These are phyloP conservation scores for Drosophila nigrodunni DNA, from an alignment of 1,140 invertebrate genomes.

Conservation along the genomic window DNA sequence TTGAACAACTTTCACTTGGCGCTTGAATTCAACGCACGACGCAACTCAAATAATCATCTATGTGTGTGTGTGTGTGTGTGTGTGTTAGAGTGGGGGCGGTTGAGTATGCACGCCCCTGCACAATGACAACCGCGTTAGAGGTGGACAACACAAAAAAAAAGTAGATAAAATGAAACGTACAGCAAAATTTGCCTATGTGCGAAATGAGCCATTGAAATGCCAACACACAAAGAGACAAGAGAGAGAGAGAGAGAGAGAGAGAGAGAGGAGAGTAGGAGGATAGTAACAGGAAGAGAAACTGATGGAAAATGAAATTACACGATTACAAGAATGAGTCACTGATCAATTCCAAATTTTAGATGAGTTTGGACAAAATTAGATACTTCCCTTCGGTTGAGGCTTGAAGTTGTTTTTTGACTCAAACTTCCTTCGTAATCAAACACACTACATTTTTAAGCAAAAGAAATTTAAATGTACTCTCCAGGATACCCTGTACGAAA, in stretches of 20 bases:
- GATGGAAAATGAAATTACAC: no score
- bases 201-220: conserved; percentile 47
- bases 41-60: conserved; percentile 72
- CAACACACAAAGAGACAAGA: conserved; percentile 14
- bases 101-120: conserved; percentile 57
- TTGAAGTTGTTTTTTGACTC: no score
- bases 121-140: conserved; percentile 31
- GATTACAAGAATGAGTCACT: background rate
- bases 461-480: no score
- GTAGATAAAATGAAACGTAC: background rate
- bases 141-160: conserved; percentile 12
- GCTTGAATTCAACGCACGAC: conserved; percentile 83
- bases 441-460: no score
- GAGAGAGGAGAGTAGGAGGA: background rate
- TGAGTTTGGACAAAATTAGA: no score
- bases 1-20: conserved; percentile 82
- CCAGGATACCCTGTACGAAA: no score
- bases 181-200: conserved; percentile 47
- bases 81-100: conserved; percentile 40
- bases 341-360: background rate
- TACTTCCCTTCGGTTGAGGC: no score
- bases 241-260: background rate
- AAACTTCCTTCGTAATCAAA: no score
- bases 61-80: conserved; percentile 32
- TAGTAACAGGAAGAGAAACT: background rate